Evolutionary conservation across 2,113 vertebrate species (phyloP).

Genomic region (Oceanodroma tethys): DNA sequence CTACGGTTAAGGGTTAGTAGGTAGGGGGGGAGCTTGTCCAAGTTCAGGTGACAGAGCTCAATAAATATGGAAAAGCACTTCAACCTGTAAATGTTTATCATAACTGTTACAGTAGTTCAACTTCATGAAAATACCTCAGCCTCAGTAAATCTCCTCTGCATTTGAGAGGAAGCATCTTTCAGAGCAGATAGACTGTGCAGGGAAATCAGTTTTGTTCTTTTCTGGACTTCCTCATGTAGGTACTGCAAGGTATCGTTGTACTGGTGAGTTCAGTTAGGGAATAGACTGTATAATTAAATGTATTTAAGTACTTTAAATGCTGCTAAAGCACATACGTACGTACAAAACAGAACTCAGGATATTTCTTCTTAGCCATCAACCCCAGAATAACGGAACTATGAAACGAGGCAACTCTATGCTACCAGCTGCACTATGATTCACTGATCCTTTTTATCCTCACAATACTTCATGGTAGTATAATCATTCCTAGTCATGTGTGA

Average conservation of each 20-base stretch:
- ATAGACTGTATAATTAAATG: neutral
- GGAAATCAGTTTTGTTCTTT: neutral
- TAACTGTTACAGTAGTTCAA: neutral
- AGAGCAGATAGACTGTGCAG: neutral
- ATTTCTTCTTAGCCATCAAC: conserved; percentile 30
- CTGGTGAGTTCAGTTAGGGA: neutral
- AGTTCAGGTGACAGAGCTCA: neutral
- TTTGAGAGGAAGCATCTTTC: neutral
- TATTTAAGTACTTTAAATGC: neutral
- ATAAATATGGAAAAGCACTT: neutral
- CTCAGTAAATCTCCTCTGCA: neutral
- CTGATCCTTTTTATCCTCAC: conserved; percentile 42
- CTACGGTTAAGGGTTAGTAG: neutral
- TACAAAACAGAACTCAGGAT: conserved; percentile 15
- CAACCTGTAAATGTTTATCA: neutral
- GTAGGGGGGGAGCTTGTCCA: neutral
- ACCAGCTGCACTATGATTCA: conserved; percentile 70
- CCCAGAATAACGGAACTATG: conserved; percentile 15
- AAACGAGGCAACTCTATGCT: conserved; percentile 28
- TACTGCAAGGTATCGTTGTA: conserved; percentile 18
- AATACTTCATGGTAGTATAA: conserved; percentile 50
- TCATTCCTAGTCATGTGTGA: conserved; percentile 57
- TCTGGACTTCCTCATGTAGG: neutral
- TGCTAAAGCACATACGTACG: neutral
- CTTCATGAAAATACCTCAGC: neutral